A percentile compares a stretch with the other conserved stretches of the same genome.
Conservation (phyloP, 2,797 vertebrate species). For the Mormyrus proboscirostris region DNA sequence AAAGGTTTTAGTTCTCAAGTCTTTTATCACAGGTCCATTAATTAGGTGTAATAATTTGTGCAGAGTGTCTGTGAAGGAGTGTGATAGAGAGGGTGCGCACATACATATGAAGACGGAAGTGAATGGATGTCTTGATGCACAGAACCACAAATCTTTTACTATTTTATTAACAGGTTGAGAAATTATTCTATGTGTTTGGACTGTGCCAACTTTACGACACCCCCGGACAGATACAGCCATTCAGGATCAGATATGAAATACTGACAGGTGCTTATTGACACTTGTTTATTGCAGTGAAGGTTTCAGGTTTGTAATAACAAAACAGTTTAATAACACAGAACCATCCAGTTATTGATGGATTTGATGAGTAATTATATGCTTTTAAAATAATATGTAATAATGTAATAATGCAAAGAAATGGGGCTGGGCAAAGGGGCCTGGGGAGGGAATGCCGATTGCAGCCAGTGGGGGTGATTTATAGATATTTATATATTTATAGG, state of each 20-base stretch:
- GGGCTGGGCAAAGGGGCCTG: neutral
- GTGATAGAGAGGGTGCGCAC: neutral
- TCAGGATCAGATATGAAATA: neutral
- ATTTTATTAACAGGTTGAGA: neutral
- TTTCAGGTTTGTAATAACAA: neutral
- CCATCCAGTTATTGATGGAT: neutral
- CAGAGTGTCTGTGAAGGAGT: neutral
- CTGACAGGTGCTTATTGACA: neutral
- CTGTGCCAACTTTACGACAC: neutral
- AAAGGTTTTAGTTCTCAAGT: neutral
- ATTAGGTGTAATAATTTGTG: neutral
- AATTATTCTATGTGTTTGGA: neutral
- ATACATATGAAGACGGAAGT: neutral
- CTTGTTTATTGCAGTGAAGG: neutral
- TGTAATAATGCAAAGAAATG: neutral
- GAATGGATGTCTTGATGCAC: neutral
- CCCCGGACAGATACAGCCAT: neutral
- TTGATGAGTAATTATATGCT: constrained; percentile 1
- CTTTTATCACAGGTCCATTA: neutral
- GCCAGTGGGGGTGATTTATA: constrained; percentile 31
- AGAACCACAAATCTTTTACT: neutral
- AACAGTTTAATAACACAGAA: neutral
- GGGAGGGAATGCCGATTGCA: neutral
- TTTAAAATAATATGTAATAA: neutral
- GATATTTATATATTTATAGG: neutral